phyloP scores from a whole-genome alignment of 2,888 invertebrate genomes.

The Acanthosoma haemorrhoidale region DNA sequence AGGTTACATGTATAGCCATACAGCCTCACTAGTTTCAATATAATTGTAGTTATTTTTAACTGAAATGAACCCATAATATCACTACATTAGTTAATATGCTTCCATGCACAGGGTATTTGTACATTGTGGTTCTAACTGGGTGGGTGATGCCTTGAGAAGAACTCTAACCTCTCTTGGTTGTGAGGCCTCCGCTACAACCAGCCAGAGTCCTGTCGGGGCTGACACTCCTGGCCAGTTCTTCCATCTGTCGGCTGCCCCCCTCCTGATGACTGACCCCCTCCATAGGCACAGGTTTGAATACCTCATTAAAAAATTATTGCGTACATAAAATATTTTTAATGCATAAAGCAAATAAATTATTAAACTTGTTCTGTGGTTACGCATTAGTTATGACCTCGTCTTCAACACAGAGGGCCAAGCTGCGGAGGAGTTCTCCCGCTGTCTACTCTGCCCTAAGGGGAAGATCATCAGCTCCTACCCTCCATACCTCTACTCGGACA shows the following conservation, averaged over 20 bases:
- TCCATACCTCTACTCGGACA: slow-evolving; percentile 50
- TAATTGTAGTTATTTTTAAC: too few species aligned
- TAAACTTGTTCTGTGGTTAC: not conserved
- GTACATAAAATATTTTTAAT: not conserved
- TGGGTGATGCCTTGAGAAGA: slow-evolving; percentile 9
- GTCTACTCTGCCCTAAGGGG: slow-evolving; percentile 47
- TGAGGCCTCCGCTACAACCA: slow-evolving; percentile 20
- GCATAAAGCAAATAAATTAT: not conserved
- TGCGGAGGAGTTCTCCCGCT: slow-evolving; percentile 45
- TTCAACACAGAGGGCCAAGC: slow-evolving; percentile 50
- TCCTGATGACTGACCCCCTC: slow-evolving; percentile 14
- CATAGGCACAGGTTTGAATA: slow-evolving; percentile 19
- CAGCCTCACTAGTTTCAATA: too few species aligned
- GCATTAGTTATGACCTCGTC: slow-evolving; percentile 49
- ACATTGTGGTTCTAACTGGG: slow-evolving; percentile 21
- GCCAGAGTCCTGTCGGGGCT: not conserved
- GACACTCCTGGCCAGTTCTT: slow-evolving; percentile 8
- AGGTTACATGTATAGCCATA: too few species aligned
- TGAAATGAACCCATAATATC: too few species aligned
- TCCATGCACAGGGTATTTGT: slow-evolving; percentile 16
- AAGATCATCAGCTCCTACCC: slow-evolving; percentile 51
- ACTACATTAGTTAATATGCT: not conserved
- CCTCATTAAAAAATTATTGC: not conserved
- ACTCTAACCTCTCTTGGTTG: not conserved
- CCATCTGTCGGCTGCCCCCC: slow-evolving; percentile 14